A percentile compares a stretch with the other conserved stretches of the same genome.
Conservation (phyloP, 64 coral and sea anemone species). For the Platygyra sinensis region DNA sequence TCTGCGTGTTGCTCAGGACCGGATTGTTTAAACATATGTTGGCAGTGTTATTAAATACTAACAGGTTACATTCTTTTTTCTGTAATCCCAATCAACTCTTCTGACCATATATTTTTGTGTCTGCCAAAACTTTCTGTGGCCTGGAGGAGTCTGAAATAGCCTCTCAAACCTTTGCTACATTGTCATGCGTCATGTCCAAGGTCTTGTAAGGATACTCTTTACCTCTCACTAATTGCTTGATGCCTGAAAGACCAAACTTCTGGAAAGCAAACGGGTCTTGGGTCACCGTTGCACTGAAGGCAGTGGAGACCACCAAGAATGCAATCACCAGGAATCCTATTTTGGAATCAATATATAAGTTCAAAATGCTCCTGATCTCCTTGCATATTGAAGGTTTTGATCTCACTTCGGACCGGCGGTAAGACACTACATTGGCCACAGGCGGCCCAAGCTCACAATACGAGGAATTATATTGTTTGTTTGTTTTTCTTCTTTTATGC, state of each 20-base stretch:
- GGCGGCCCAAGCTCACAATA: too few species aligned
- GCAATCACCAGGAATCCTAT: slow-evolving; percentile 1
- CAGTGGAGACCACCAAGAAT: neutral
- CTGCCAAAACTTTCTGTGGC: slow-evolving; percentile 6
- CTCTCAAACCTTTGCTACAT: slow-evolving; percentile 26
- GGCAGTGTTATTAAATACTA: slow-evolving; percentile 23
- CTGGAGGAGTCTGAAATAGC: slow-evolving; percentile 44
- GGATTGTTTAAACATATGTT: too few species aligned
- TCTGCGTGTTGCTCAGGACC: too few species aligned
- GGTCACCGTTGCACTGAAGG: slow-evolving; percentile 16
- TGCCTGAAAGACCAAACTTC: neutral
- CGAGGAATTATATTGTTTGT: too few species aligned
- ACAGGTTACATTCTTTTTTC: neutral
- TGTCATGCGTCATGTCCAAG: slow-evolving; percentile 17
- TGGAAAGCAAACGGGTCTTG: slow-evolving; percentile 34
- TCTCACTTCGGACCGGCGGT: slow-evolving; percentile 29
- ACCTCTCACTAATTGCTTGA: slow-evolving; percentile 32
- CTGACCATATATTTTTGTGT: slow-evolving; percentile 17
- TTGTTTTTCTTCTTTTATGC: too few species aligned
- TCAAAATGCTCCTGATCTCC: neutral
- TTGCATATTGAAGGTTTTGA: neutral
- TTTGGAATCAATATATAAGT: slow-evolving; percentile 19
- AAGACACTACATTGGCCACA: neutral
- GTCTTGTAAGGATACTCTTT: slow-evolving; percentile 31
- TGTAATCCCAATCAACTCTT: neutral